Evolutionary conservation across 2,113 vertebrate genomes (phyloP).

Genomic region (Saguinus imperator): DNA sequence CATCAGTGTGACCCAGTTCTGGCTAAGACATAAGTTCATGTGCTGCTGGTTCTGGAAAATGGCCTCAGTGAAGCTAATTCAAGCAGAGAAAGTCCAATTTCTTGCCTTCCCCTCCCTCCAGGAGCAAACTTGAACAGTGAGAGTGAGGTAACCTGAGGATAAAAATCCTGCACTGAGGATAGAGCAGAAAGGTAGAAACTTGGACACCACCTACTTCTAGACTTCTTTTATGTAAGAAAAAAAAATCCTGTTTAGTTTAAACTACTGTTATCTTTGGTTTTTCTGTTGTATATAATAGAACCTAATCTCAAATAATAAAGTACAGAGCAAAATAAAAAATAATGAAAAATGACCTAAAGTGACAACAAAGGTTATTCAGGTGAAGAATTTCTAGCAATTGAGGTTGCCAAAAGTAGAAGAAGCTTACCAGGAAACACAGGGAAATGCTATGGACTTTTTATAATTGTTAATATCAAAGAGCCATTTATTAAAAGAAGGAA

Average conservation of each 20-base stretch:
- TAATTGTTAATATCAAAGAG: conserved; percentile 18
- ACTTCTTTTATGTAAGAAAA: conserved; percentile 8
- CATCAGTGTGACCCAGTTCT: background rate
- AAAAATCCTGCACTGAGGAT: background rate
- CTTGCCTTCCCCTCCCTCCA: background rate
- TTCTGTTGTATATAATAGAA: background rate
- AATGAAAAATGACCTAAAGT: background rate
- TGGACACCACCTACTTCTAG: background rate
- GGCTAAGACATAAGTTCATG: background rate
- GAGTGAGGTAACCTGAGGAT: background rate
- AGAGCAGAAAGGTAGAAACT: background rate
- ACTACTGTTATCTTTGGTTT: background rate
- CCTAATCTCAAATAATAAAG: conserved; percentile 11
- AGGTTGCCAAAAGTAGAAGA: background rate
- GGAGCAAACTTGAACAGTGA: background rate
- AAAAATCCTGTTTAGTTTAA: background rate
- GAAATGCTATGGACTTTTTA: background rate
- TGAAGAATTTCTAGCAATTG: conserved; percentile 20
- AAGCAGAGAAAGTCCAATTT: background rate
- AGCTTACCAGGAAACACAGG: background rate
- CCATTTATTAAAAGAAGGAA: background rate
- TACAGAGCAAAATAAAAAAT: background rate
- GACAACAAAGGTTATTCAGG: background rate
- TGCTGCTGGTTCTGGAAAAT: background rate
- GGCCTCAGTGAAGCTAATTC: background rate